These are phyloP conservation scores for Myoxocephalus aenaeus DNA, from an alignment of 2,797 vertebrate species.

Conservation along the genomic window DNA sequence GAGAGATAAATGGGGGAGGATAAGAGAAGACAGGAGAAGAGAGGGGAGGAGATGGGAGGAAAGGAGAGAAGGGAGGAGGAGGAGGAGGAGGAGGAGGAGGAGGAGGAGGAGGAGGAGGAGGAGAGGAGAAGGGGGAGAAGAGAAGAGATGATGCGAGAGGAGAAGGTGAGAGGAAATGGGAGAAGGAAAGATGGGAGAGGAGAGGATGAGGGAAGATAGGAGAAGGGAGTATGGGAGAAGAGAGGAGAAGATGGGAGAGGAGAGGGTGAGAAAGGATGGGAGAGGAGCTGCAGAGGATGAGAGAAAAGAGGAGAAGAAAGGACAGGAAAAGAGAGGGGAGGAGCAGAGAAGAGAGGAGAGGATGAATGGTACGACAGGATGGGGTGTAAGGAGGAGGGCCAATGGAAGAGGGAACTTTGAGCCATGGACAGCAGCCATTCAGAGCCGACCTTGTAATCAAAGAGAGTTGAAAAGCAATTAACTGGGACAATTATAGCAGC, in stretches of 20 bases:
- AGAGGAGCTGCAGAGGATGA: no score
- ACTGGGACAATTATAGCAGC: slow-evolving; percentile 88
- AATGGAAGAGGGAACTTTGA: slow-evolving; percentile 63
- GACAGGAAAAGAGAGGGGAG: neutral
- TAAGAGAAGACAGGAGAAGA: neutral
- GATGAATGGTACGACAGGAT: slow-evolving; percentile 14
- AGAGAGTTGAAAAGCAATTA: slow-evolving; percentile 91
- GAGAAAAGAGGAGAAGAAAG: neutral
- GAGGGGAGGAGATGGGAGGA: neutral
- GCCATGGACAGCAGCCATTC: slow-evolving; percentile 77
- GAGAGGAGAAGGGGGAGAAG: neutral
- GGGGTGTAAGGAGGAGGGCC: slow-evolving; percentile 21
- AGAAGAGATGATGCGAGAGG: no score
- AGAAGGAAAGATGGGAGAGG: no score
- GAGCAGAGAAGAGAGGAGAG: neutral
- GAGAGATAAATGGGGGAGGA: neutral
- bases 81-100: no score
- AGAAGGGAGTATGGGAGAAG: neutral
- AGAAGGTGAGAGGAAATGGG: no score
- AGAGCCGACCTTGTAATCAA: slow-evolving; percentile 88
- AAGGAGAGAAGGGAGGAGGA: neutral
- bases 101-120: no score
- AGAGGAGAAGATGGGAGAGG: neutral
- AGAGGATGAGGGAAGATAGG: neutral
- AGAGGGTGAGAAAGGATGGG: neutral